Percentiles rank a stretch among this genome's conserved stretches.
phyloP scores from a whole-genome alignment of 2,888 invertebrate genomes.

The Gortyna flavago region DNA sequence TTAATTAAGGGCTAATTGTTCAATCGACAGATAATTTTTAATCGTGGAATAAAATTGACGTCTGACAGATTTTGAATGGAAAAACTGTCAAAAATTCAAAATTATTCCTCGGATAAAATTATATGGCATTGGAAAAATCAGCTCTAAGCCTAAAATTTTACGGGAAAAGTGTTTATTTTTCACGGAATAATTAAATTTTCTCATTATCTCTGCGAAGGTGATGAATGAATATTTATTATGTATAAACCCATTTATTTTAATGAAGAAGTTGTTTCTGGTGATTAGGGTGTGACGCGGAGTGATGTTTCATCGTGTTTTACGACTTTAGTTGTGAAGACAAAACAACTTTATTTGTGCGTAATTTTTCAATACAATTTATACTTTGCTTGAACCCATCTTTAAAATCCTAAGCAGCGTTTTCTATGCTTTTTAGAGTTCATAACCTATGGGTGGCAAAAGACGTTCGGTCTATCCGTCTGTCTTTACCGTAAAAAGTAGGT shows the following conservation, averaged over 20 bases:
- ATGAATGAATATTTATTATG: constrained; percentile 57
- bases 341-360: not conserved
- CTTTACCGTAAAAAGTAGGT: not conserved
- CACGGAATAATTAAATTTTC: constrained; percentile 59
- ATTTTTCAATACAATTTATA: not conserved
- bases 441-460: not conserved
- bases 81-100: too few relatives aligned
- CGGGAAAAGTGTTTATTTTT: constrained; percentile 55
- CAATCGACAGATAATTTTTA: too few relatives aligned
- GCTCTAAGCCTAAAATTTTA: constrained; percentile 48
- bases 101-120: too few relatives aligned
- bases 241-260: constrained; percentile 47
- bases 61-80: too few relatives aligned
- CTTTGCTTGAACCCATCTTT: not conserved
- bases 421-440: not conserved
- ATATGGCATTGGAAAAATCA: too few relatives aligned
- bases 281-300: constrained; percentile 28
- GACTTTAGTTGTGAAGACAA: constrained; percentile 7
- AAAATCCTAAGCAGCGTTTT: not conserved
- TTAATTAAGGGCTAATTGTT: constrained; percentile 56
- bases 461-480: not conserved
- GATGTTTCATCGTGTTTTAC: constrained; percentile 26
- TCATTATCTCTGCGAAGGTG: constrained; percentile 52
- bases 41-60: too few relatives aligned
- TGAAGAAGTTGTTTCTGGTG: constrained; percentile 27